Base-by-base conservation (phyloP, 2,888 invertebrate genomes). In the Ctenicera cuprea region DNA sequence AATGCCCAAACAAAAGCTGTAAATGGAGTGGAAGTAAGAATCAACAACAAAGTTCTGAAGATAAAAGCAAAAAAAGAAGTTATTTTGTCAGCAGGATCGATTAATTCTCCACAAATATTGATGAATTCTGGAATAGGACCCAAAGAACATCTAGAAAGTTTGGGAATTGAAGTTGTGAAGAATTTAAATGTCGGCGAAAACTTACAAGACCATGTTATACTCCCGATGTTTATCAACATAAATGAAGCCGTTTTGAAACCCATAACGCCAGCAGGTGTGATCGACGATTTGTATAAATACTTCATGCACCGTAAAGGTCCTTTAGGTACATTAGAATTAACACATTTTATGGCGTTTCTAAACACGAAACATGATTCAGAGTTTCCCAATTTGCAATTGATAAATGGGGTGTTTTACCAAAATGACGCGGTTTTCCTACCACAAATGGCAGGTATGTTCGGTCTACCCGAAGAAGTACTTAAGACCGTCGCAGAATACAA, bases 31-130 rank as follows among this genome's bases (percentile, higher is more conserved):
- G 84, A 87, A 68, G 87, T 85, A 62, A 78, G 78, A 2, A 81
- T 82, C 43, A 73, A 76, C n/a, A 78, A 81, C 7, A 74, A 78
- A 26, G 71, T 74, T 7, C 52, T 79, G n/a, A 77, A 74, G 0
- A 83, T 85, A 8, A 77, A 79, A 16, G 89, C 89, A 8, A 84
- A 86, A 41, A 89, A 88, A 74, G 89, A 89, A 75, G 86, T 91
- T 0, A 89, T 91, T 68, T 79, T 91, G 18, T 87, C 89, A 16
- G 90, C 89, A 5, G 92, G 92, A 2, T 87, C 91, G 5, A 88
- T 92, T 77, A 92, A 91, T 82, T 88, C 90, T 12, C 90, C 92
- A 0, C 91, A 92, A 80, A 81, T 92, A 12, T 84, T 92, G 16
- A 89, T 91, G 89, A 81, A 92, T 41, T 91, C 90, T 5, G 92